These are phyloP conservation scores for Rhizomys pruinosus DNA, from an alignment of 2,113 vertebrate species.

Conservation along the genomic window DNA sequence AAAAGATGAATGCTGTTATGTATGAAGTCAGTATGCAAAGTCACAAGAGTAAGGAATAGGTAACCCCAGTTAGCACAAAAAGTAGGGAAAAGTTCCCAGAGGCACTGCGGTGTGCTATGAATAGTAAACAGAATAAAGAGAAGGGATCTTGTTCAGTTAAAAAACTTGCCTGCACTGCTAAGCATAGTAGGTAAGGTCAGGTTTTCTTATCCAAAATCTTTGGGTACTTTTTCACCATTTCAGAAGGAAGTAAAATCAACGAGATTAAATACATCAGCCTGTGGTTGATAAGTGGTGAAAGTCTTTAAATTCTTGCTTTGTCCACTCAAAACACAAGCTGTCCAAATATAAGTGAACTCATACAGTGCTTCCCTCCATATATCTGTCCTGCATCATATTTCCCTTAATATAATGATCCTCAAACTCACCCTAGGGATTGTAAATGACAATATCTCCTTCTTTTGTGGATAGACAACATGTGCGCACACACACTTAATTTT, in stretches of 20 bases:
- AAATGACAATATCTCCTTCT: neutral
- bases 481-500: neutral
- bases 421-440: fast-evolving
- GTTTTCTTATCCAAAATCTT: neutral
- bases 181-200: neutral
- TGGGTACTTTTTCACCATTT: neutral
- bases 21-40: neutral
- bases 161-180: neutral
- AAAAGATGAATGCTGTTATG: neutral
- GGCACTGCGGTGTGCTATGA: neutral
- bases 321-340: neutral
- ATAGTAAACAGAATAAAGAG: neutral
- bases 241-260: neutral
- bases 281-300: neutral
- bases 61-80: neutral
- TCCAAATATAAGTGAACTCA: neutral
- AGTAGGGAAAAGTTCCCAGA: neutral
- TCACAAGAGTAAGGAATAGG: neutral
- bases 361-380: neutral
- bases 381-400: neutral
- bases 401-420: neutral
- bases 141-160: fast-evolving
- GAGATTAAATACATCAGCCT: neutral
- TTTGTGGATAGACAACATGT: neutral
- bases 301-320: neutral